Evolutionary conservation across 1,140 invertebrate genomes (phyloP).

Genomic region (Leptonema lineaticorne): DNA sequence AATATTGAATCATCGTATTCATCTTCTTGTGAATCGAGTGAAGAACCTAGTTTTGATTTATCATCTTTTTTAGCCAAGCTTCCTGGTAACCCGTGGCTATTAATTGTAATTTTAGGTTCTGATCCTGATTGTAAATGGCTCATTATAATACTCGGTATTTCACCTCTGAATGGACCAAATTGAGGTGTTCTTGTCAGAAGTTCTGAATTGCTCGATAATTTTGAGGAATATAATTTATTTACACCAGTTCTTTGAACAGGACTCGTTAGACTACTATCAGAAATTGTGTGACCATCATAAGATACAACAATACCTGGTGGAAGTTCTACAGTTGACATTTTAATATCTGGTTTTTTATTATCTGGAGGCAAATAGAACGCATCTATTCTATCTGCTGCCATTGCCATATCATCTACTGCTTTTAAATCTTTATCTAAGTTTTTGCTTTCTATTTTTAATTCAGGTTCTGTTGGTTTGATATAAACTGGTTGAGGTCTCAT

Average conservation of each 20-base stretch:
- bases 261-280: conserved; percentile 62
- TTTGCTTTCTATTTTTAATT: conserved; percentile 49
- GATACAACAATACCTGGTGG: conserved; percentile 61
- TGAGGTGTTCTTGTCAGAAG: conserved; percentile 66
- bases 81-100: conserved; percentile 37
- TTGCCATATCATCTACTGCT: conserved; percentile 58
- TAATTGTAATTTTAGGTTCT: conserved; percentile 35
- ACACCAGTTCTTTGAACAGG: conserved; percentile 55
- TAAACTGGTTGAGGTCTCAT: conserved; percentile 54
- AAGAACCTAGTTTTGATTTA: conserved; percentile 26
- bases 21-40: conserved; percentile 23
- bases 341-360: conserved; percentile 44
- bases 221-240: conserved; percentile 54
- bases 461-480: conserved; percentile 48
- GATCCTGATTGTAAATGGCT: conserved; percentile 25
- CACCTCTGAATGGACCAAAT: conserved; percentile 69
- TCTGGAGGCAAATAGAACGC: conserved; percentile 69
- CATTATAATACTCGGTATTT: conserved; percentile 60
- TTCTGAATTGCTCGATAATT: conserved; percentile 59
- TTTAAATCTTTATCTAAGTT: conserved; percentile 44
- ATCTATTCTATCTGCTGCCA: conserved; percentile 69
- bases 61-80: conserved; percentile 20
- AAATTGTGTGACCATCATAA: conserved; percentile 71
- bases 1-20: conserved; percentile 25
- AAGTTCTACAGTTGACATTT: conserved; percentile 50